phyloP scores from a whole-genome alignment of 2,888 invertebrate species.

The Orchesella flavescens region DNA sequence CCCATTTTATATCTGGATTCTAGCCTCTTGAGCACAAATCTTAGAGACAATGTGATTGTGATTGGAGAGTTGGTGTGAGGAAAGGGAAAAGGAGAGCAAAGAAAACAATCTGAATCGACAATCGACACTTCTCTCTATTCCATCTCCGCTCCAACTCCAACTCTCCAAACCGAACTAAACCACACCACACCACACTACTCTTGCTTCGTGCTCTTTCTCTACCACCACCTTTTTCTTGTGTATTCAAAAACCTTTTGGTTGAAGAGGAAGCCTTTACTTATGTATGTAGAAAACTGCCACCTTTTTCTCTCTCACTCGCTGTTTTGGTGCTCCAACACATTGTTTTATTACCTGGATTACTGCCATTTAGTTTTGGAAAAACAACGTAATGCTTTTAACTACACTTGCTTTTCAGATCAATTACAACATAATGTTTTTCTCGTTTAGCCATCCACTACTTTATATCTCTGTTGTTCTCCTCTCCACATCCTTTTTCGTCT shows the following conservation, averaged over 20 bases:
- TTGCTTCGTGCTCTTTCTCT: no score
- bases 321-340: slow-evolving; percentile 50
- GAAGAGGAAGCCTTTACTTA: no score
- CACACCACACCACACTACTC: no score
- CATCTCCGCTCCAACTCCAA: no score
- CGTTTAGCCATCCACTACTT: neutral
- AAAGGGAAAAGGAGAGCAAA: neutral
- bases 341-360: slow-evolving; percentile 65
- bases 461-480: neutral
- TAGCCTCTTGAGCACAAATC: no score
- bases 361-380: slow-evolving; percentile 58
- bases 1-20: no score
- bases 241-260: no score
- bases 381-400: slow-evolving; percentile 65
- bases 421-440: slow-evolving; percentile 54
- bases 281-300: neutral
- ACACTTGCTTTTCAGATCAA: slow-evolving; percentile 62
- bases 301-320: slow-evolving; percentile 47
- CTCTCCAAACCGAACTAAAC: no score
- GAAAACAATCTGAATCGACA: neutral
- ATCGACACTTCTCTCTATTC: no score
- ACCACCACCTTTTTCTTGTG: no score
- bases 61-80: neutral
- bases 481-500: neutral
- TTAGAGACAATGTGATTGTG: no score